Conservation (phyloP, 2,888 invertebrate species). For the Drosophila fungiperda region DNA sequence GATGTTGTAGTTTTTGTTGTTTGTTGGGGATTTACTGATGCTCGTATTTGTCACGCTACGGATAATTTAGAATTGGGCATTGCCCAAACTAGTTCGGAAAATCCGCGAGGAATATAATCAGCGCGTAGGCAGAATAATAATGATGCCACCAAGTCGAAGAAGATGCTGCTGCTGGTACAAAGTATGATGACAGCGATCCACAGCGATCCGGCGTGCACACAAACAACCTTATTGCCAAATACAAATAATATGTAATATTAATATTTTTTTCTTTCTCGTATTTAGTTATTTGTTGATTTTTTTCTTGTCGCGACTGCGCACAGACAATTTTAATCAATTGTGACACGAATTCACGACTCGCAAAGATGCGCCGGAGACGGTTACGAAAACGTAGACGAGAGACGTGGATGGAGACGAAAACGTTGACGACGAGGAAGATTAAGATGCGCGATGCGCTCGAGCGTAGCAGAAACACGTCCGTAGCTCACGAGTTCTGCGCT, state of each 20-base stretch:
- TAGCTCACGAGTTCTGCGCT: constrained; percentile 82
- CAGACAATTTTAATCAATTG: constrained; percentile 72
- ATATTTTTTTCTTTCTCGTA: constrained; percentile 45
- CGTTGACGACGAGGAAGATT: constrained; percentile 30
- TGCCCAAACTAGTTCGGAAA: constrained; percentile 55
- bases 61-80: constrained; percentile 73
- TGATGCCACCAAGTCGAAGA: constrained; percentile 27
- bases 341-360: constrained; percentile 78
- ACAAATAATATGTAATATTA: constrained; percentile 76
- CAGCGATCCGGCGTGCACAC: constrained; percentile 55
- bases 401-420: constrained; percentile 13
- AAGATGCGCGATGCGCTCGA: constrained; percentile 64
- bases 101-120: constrained; percentile 66
- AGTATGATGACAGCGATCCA: constrained; percentile 56
- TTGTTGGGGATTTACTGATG: constrained; percentile 2
- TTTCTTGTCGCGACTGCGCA: constrained; percentile 50
- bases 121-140: constrained; percentile 73
- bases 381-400: constrained; percentile 22
- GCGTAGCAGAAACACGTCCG: constrained; percentile 80
- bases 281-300: constrained; percentile 40
- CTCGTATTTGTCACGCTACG: constrained; percentile 64
- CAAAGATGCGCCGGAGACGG: constrained; percentile 42
- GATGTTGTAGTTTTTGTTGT: constrained; percentile 12
- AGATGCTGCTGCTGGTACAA: constrained; percentile 16
- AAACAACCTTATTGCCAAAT: constrained; percentile 66